Conservation (phyloP, 1,140 invertebrate genomes). For the Philopotamus ludificatus region DNA sequence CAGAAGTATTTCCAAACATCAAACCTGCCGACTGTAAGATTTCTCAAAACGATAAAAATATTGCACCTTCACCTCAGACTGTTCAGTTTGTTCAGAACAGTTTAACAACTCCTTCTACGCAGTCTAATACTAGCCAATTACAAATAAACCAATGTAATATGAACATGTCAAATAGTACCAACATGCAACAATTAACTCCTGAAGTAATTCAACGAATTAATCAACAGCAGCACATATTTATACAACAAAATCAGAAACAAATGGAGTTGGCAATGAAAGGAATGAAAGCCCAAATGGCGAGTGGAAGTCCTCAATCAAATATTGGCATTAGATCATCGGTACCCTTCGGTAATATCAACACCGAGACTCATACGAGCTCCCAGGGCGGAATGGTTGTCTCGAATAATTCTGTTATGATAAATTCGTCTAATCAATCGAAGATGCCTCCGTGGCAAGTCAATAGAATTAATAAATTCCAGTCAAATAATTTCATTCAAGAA, state of each 20-base stretch:
- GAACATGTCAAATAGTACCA: slow-evolving; percentile 44
- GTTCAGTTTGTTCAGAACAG: slow-evolving; percentile 30
- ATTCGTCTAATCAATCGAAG: slow-evolving; percentile 53
- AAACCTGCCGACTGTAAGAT: slow-evolving; percentile 12
- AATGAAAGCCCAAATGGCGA: slow-evolving; percentile 50
- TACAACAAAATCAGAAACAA: slow-evolving; percentile 57
- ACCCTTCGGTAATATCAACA: slow-evolving; percentile 23
- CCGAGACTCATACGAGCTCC: slow-evolving; percentile 32
- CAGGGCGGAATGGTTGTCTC: slow-evolving; percentile 53
- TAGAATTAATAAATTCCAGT: slow-evolving; percentile 51
- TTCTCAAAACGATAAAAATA: slow-evolving; percentile 18
- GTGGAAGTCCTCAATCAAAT: slow-evolving; percentile 45
- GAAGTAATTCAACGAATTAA: slow-evolving; percentile 61
- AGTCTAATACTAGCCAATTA: slow-evolving; percentile 46
- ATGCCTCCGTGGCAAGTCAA: slow-evolving; percentile 65
- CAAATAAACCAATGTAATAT: slow-evolving; percentile 49
- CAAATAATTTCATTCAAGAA: slow-evolving; percentile 40
- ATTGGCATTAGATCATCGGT: slow-evolving; percentile 38
- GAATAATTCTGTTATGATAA: slow-evolving; percentile 52
- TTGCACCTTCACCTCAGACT: slow-evolving; percentile 25
- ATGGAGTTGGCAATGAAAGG: slow-evolving; percentile 57
- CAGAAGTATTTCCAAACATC: slow-evolving; percentile 6
- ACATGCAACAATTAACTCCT: slow-evolving; percentile 50
- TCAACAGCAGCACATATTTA: slow-evolving; percentile 59
- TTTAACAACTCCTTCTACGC: slow-evolving; percentile 19